Percentiles rank a stretch among this genome's conserved stretches.
Conservation (phyloP, 2,888 invertebrate genomes). For the Crematogaster levior region DNA sequence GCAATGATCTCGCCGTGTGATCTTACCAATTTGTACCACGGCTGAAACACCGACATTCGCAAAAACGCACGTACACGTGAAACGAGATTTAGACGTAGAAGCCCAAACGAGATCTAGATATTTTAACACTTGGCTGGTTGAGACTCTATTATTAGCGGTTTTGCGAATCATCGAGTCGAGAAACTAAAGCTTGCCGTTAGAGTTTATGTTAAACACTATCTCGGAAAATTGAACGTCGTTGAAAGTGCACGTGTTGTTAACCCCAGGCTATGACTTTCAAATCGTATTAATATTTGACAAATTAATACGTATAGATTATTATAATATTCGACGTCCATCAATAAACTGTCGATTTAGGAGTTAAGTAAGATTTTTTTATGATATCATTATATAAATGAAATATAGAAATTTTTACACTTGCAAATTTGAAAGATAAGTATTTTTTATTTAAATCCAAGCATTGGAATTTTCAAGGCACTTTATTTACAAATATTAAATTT, state of each 20-base stretch:
- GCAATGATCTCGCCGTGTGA: conserved; percentile 34
- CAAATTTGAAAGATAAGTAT: not conserved
- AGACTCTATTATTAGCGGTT: conserved; percentile 22
- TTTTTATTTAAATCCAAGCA: not conserved
- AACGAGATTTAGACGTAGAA: conserved; percentile 30
- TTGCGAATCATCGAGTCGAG: not conserved
- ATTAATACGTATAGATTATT: too few species aligned
- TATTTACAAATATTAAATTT: not conserved
- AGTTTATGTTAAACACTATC: conserved; percentile 23
- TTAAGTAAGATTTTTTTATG: not conserved
- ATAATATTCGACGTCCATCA: not conserved
- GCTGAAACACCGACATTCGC: not conserved
- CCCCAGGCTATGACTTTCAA: not conserved
- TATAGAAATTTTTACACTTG: not conserved
- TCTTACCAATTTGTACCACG: conserved; percentile 50
- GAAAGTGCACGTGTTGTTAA: conserved; percentile 5
- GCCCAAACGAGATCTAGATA: conserved; percentile 2
- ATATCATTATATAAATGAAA: not conserved
- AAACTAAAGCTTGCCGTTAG: conserved; percentile 14
- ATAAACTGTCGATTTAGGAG: not conserved
- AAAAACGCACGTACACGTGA: not conserved
- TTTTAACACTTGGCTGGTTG: conserved; percentile 12
- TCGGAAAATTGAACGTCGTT: not conserved
- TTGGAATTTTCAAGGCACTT: not conserved
- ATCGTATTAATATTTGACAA: conserved; percentile 4